Conservation (phyloP, 2,888 invertebrate genomes). For the Pyrochroa serraticornis region DNA sequence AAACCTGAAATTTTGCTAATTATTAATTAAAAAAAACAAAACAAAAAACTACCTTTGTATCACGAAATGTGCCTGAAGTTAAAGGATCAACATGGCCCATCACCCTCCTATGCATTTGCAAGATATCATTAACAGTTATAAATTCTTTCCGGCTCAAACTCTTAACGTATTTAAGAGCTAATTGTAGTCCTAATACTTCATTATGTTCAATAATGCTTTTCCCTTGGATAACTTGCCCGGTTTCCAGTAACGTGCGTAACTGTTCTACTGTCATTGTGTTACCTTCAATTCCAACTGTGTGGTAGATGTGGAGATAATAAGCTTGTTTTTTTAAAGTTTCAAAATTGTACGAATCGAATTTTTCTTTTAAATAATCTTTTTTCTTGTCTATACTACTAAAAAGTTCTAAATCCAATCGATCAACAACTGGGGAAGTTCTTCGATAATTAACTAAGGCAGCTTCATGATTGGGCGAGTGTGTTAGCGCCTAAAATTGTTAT, state of each 20-base stretch:
- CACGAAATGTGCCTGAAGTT: slow-evolving; percentile 86
- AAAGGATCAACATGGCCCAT: slow-evolving; percentile 94
- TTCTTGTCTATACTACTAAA: slow-evolving; percentile 83
- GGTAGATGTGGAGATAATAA: slow-evolving; percentile 95
- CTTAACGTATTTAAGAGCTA: slow-evolving; percentile 92
- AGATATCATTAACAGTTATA: slow-evolving; percentile 83
- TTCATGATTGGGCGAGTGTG: slow-evolving; percentile 81
- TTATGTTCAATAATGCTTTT: slow-evolving; percentile 97
- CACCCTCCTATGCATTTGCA: slow-evolving; percentile 91
- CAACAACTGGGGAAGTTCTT: slow-evolving; percentile 86
- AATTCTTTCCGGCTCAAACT: slow-evolving; percentile 77
- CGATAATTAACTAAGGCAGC: slow-evolving; percentile 81
- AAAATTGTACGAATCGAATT: slow-evolving; percentile 79
- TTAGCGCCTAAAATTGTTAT: slow-evolving; percentile 65
- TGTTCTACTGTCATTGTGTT: slow-evolving; percentile 95
- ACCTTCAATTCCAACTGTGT: slow-evolving; percentile 96
- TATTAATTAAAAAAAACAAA: not conserved
- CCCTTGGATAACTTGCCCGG: slow-evolving; percentile 82
- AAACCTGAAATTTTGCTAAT: slow-evolving; percentile 63
- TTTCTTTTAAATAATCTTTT: slow-evolving; percentile 77
- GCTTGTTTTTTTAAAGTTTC: slow-evolving; percentile 91
- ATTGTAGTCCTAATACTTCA: slow-evolving; percentile 92
- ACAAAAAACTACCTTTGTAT: slow-evolving; percentile 67
- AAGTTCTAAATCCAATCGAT: slow-evolving; percentile 83
- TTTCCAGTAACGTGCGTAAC: slow-evolving; percentile 90